Percentiles rank a stretch among this genome's conserved stretches.
These are phyloP conservation scores for Periophthalmodon schlosseri DNA, from an alignment of 2,113 vertebrate genomes.

Conservation along the genomic window DNA sequence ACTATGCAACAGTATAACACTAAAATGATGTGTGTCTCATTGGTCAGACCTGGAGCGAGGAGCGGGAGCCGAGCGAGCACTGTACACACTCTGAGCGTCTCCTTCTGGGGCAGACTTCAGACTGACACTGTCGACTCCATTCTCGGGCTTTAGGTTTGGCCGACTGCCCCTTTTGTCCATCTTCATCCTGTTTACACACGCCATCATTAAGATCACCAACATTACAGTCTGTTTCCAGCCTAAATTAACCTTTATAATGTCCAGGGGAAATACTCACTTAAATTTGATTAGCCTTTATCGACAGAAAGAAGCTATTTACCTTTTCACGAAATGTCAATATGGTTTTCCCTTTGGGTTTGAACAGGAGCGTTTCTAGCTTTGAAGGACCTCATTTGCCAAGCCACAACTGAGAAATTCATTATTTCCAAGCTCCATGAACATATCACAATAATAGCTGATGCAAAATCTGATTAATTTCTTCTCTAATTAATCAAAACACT, in stretches of 20 bases:
- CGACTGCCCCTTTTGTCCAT: conserved; percentile 68
- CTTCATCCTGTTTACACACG: conserved; percentile 46
- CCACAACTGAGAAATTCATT: not conserved
- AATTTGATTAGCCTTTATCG: not conserved
- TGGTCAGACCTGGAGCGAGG: conserved; percentile 73
- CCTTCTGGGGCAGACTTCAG: conserved; percentile 64
- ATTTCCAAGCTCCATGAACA: not conserved
- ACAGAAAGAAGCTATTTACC: not conserved
- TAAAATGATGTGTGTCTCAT: too few species aligned
- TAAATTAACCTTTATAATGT: conserved; percentile 10
- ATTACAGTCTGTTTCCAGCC: not conserved
- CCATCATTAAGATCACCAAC: not conserved
- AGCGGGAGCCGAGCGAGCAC: conserved; percentile 57
- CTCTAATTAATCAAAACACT: not conserved
- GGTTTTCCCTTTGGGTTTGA: not conserved
- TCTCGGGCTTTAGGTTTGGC: conserved; percentile 75
- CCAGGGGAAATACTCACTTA: conserved; percentile 1
- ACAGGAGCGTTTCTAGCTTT: not conserved
- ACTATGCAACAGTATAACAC: too few species aligned
- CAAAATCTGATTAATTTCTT: not conserved
- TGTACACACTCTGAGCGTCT: conserved; percentile 72
- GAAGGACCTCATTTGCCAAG: not conserved
- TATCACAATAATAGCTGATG: not conserved
- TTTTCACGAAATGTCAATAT: not conserved
- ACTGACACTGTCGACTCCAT: conserved; percentile 55